A percentile compares a stretch with the other conserved stretches of the same genome.
phyloP scores from a whole-genome alignment of 2,113 vertebrate species.

The Tachysurus vachellii region DNA sequence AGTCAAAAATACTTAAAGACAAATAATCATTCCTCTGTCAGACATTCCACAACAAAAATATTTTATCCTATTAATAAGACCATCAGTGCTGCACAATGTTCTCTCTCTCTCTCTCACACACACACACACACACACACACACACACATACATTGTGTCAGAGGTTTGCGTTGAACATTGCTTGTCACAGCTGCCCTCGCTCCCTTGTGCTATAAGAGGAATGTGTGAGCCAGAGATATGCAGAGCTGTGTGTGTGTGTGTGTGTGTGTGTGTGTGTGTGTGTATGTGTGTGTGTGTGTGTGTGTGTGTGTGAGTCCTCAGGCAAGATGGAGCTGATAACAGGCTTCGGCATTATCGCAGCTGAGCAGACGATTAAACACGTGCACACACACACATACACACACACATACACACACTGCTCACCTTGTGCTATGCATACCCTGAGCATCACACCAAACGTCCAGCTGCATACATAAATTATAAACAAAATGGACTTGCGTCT shows the following conservation, averaged over 20 bases:
- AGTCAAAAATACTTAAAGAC: slow-evolving; percentile 25
- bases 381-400: slow-evolving; percentile 42
- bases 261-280: slow-evolving; percentile 59
- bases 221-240: slow-evolving; percentile 78
- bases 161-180: slow-evolving; percentile 48
- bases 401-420: slow-evolving; percentile 31
- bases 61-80: neutral
- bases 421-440: slow-evolving; percentile 14
- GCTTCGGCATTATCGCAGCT: slow-evolving; percentile 70
- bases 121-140: slow-evolving; percentile 39
- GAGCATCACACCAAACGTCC: slow-evolving; percentile 2
- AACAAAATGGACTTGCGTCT: neutral
- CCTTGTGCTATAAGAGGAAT: slow-evolving; percentile 57
- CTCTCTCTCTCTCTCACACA: slow-evolving; percentile 21
- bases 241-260: slow-evolving; percentile 52
- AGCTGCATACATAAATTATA: slow-evolving; percentile 4
- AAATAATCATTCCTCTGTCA: neutral
- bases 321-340: slow-evolving; percentile 72
- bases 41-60: neutral
- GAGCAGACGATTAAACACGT: slow-evolving; percentile 71
- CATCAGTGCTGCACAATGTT: neutral
- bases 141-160: slow-evolving; percentile 43
- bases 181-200: slow-evolving; percentile 42
- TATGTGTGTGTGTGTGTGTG: slow-evolving; percentile 56
- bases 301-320: slow-evolving; percentile 69